Percentiles rank a stretch among this genome's conserved stretches.
Evolutionary conservation across 1,140 invertebrate species (phyloP).

Genomic region (Anastrepha ludens): DNA sequence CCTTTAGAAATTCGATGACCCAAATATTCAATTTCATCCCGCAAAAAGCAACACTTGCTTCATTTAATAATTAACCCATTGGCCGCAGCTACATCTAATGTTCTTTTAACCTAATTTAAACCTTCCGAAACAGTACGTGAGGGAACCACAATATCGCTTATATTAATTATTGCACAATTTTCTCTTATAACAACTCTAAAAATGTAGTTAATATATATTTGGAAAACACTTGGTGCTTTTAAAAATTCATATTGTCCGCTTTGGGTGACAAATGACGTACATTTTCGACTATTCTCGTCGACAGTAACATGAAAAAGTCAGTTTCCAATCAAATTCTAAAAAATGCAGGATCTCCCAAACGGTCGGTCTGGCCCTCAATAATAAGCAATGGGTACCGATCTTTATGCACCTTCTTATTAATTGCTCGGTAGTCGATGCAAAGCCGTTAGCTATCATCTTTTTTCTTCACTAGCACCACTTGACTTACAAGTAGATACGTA

Average conservation of each 20-base stretch:
- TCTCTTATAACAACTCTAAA: too few relatives aligned
- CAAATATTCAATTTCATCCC: too few relatives aligned
- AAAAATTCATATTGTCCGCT: too few relatives aligned
- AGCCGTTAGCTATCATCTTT: conserved; percentile 56
- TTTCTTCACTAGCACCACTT: conserved; percentile 61
- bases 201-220: too few relatives aligned
- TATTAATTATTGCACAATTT: too few relatives aligned
- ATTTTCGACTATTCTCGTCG: too few relatives aligned
- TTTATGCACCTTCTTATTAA: too few relatives aligned
- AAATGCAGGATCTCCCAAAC: conserved; percentile 34
- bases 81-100: not conserved
- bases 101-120: not conserved
- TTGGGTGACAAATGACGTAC: too few relatives aligned
- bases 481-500: conserved; percentile 55
- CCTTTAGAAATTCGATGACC: conserved; percentile 26
- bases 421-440: conserved; percentile 60
- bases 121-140: conserved; percentile 33
- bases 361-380: conserved; percentile 53
- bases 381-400: not conserved
- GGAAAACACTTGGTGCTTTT: too few relatives aligned
- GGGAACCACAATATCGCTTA: conserved; percentile 5
- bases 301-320: conserved; percentile 28
- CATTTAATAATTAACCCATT: conserved; percentile 26
- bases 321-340: conserved; percentile 55
- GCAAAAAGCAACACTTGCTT: conserved; percentile 48